A percentile compares a stretch with the other conserved stretches of the same genome.
These are phyloP conservation scores for Sitta europaea DNA, from an alignment of 2,113 vertebrate species.

Conservation along the genomic window DNA sequence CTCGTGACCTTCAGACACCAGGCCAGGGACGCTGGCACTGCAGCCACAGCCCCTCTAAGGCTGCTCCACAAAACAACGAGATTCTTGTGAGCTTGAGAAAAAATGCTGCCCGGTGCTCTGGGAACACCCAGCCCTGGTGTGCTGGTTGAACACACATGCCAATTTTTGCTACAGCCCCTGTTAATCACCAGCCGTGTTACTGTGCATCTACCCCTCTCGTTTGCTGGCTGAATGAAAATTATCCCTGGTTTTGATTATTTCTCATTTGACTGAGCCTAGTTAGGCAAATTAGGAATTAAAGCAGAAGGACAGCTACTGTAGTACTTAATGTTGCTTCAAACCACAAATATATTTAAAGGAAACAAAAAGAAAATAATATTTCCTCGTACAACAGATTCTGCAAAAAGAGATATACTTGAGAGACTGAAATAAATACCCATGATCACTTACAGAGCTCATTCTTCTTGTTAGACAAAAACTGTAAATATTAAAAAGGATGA, in stretches of 20 bases:
- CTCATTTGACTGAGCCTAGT: slow-evolving; percentile 14
- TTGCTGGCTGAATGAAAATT: slow-evolving; percentile 42
- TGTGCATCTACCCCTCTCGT: neutral
- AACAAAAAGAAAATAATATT: slow-evolving; percentile 38
- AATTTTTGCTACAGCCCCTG: neutral
- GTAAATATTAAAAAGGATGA: slow-evolving; percentile 57
- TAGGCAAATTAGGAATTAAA: slow-evolving; percentile 44
- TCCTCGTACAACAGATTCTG: neutral
- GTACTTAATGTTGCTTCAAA: slow-evolving; percentile 24
- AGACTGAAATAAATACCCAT: slow-evolving; percentile 52
- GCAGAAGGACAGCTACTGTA: slow-evolving; percentile 23
- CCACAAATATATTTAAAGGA: slow-evolving; percentile 1
- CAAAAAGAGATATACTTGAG: neutral
- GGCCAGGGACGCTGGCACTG: neutral
- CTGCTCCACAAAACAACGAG: neutral
- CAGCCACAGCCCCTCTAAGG: neutral
- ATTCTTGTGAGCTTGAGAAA: neutral
- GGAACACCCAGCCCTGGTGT: slow-evolving; percentile 3
- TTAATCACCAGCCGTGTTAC: slow-evolving; percentile 11
- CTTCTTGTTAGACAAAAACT: slow-evolving; percentile 46
- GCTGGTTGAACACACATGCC: slow-evolving; percentile 8
- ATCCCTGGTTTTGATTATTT: slow-evolving; percentile 23
- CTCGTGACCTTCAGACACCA: neutral
- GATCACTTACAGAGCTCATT: slow-evolving; percentile 58
- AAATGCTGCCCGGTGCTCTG: neutral